These are phyloP conservation scores for Lanistes nyassanus DNA, from an alignment of 1,140 invertebrate species.

Conservation along the genomic window DNA sequence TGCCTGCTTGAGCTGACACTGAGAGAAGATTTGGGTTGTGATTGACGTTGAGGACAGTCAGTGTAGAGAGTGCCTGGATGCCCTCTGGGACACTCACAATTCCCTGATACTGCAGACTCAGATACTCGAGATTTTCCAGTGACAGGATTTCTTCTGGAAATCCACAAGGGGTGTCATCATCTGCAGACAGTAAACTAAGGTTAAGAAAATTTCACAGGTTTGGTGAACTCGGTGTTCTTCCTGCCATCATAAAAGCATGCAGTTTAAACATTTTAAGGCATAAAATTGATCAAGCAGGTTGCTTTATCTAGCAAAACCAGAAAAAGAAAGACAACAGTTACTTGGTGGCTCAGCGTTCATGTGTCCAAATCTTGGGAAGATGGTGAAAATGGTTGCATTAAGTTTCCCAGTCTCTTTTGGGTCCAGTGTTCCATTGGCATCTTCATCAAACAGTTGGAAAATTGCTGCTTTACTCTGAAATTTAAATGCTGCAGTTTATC, in stretches of 20 bases:
- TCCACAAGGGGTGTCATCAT: constrained; percentile 55
- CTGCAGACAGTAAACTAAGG: constrained; percentile 30
- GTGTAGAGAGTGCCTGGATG: constrained; percentile 46
- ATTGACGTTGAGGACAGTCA: constrained; percentile 44
- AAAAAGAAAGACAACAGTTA: constrained; percentile 6
- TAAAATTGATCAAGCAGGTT: too few species aligned
- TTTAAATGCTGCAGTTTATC: constrained; percentile 29
- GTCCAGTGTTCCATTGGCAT: constrained; percentile 54
- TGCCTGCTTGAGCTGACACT: constrained; percentile 48
- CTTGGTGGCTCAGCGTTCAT: constrained; percentile 51
- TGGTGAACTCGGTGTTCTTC: background rate
- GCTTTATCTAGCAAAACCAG: too few species aligned
- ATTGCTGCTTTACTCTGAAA: constrained; percentile 48
- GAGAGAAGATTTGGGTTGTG: constrained; percentile 56
- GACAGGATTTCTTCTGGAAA: constrained; percentile 53
- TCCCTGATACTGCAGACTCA: constrained; percentile 56
- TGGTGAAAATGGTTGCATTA: constrained; percentile 56
- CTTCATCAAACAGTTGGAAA: constrained; percentile 54
- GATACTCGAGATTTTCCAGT: constrained; percentile 48
- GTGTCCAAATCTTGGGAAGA: constrained; percentile 59
- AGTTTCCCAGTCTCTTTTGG: constrained; percentile 52
- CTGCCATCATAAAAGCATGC: too few species aligned
- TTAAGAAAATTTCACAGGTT: background rate
- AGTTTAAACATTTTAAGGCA: too few species aligned
- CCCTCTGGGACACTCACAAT: constrained; percentile 49